Conservation (phyloP, 2,113 vertebrate genomes). For the Labrus mixtus region DNA sequence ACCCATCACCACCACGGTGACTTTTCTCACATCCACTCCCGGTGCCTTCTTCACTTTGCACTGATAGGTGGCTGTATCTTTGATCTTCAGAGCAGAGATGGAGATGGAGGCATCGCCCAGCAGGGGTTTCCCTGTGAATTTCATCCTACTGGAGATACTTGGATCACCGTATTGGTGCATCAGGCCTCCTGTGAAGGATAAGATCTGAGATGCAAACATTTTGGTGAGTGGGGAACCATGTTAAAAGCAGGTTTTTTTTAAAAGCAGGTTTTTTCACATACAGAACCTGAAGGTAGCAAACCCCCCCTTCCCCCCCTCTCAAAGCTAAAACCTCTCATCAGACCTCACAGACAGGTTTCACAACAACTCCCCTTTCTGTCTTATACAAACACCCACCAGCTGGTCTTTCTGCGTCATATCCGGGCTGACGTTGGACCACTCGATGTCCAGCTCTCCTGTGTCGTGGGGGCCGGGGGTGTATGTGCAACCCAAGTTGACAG, state of each 20-base stretch:
- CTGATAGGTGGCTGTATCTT: constrained; percentile 91
- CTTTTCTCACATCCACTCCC: constrained; percentile 85
- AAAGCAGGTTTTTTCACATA: constrained; percentile 53
- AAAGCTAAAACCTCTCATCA: too few species aligned
- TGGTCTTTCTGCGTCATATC: constrained; percentile 86
- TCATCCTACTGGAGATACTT: constrained; percentile 81
- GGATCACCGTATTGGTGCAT: constrained; percentile 76
- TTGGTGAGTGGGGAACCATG: constrained; percentile 26
- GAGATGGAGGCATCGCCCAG: constrained; percentile 89
- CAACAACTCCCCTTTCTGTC: neutral
- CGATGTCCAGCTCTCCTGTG: constrained; percentile 87
- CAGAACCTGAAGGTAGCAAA: neutral
- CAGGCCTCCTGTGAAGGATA: constrained; percentile 85
- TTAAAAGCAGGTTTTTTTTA: constrained; percentile 49
- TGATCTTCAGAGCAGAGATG: constrained; percentile 76
- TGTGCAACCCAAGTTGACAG: constrained; percentile 86
- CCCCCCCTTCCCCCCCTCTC: too few species aligned
- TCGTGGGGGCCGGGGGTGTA: constrained; percentile 82
- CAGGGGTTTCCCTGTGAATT: constrained; percentile 83
- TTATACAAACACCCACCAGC: constrained; percentile 70
- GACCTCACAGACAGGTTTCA: too few species aligned
- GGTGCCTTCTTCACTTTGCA: constrained; percentile 94
- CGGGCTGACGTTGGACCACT: constrained; percentile 89
- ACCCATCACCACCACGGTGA: constrained; percentile 90
- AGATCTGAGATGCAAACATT: constrained; percentile 79